phyloP scores from a whole-genome alignment of 2,113 vertebrate genomes.

The Polypterus senegalus region DNA sequence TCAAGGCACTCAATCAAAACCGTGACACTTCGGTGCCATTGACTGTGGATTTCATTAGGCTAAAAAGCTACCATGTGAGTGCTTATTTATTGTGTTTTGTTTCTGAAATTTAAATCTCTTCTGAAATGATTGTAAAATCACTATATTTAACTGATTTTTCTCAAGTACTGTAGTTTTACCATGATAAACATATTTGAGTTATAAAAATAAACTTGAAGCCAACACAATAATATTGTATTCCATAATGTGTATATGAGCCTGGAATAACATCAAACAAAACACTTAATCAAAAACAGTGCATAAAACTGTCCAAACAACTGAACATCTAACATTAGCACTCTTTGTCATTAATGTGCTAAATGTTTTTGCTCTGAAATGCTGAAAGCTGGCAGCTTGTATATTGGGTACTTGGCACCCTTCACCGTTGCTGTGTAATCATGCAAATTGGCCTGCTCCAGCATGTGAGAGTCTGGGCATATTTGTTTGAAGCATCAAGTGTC shows the following conservation, averaged over 20 bases:
- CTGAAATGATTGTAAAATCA: conserved; percentile 7
- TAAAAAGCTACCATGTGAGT: conserved; percentile 68
- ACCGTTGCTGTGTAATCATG: no score
- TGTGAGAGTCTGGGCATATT: no score
- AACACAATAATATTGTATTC: not conserved
- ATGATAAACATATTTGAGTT: not conserved
- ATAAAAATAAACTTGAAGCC: not conserved
- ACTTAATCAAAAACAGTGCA: no score
- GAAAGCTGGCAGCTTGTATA: no score
- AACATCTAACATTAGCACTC: no score
- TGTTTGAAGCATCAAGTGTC: no score
- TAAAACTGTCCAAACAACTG: no score
- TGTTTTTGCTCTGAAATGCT: no score
- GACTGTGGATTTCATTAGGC: conserved; percentile 70
- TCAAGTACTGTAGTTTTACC: not conserved
- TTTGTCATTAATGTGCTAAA: no score
- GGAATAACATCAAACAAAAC: not conserved
- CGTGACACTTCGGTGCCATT: conserved; percentile 64
- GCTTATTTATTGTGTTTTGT: conserved; percentile 15
- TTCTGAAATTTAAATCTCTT: conserved; percentile 6
- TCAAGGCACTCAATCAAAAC: conserved; percentile 67
- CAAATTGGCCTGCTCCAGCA: no score
- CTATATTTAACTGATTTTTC: not conserved
- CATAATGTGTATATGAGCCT: not conserved
- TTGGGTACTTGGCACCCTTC: no score